These are phyloP conservation scores for Limanda limanda DNA, from an alignment of 2,113 vertebrate genomes.

Conservation along the genomic window DNA sequence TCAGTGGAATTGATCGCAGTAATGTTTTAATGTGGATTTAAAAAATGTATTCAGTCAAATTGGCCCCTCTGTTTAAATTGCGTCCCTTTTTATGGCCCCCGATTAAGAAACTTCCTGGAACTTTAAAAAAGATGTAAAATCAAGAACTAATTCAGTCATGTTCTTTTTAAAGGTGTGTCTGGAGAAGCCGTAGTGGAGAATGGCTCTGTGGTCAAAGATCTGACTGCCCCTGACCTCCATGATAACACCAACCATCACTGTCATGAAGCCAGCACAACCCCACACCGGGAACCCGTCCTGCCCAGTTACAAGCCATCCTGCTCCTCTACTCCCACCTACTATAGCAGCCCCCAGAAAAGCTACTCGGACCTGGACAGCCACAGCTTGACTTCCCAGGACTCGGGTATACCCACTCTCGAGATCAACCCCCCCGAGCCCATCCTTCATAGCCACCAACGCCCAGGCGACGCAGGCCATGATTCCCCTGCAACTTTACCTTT, in stretches of 20 bases:
- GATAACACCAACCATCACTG: conserved; percentile 56
- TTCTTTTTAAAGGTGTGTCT: conserved; percentile 70
- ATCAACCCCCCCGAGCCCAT: conserved; percentile 88
- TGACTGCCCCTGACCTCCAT: conserved; percentile 35
- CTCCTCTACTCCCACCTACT: conserved; percentile 62
- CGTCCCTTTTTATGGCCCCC: too few species aligned
- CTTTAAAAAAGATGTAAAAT: neutral
- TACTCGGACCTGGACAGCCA: conserved; percentile 69
- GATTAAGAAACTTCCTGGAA: too few species aligned
- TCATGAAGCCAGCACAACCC: conserved; percentile 37
- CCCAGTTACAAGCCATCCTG: conserved; percentile 68
- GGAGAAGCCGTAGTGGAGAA: conserved; percentile 66
- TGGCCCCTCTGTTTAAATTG: neutral
- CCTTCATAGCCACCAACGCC: conserved; percentile 70
- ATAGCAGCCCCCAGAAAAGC: conserved; percentile 60
- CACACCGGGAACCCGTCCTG: conserved; percentile 27
- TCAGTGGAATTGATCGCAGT: too few species aligned
- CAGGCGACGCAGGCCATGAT: conserved; percentile 49
- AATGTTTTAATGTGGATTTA: too few species aligned
- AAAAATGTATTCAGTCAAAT: too few species aligned
- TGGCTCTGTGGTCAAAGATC: conserved; percentile 44
- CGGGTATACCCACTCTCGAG: conserved; percentile 93
- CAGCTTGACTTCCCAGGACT: conserved; percentile 91
- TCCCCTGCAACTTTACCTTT: conserved; percentile 70
- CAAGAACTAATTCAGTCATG: neutral